These are phyloP conservation scores for Sympetrum striolatum DNA, from an alignment of 2,888 invertebrate genomes.

Conservation along the genomic window DNA sequence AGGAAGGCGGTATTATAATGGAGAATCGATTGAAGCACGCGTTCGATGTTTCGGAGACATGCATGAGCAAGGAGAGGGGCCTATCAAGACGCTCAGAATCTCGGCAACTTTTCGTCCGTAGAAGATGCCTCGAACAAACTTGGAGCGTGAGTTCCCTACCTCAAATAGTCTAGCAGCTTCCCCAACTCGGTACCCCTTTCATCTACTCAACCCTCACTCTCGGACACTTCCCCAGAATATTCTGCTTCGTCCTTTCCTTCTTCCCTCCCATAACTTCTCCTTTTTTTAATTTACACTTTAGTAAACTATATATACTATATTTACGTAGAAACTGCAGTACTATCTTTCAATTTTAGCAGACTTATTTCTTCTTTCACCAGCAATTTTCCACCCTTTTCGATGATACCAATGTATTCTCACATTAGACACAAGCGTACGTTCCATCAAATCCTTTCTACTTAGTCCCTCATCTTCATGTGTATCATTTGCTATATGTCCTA, in stretches of 20 bases:
- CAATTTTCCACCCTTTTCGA: too few species aligned
- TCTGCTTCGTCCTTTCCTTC: too few species aligned
- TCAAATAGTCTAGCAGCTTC: slow-evolving; percentile 20
- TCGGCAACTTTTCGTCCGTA: slow-evolving; percentile 16
- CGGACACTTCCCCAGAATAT: too few species aligned
- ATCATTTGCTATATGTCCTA: too few species aligned
- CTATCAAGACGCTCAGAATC: slow-evolving; percentile 13
- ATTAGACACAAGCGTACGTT: too few species aligned
- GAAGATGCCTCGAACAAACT: slow-evolving; percentile 27
- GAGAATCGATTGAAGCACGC: background rate
- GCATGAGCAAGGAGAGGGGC: background rate
- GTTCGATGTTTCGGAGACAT: background rate
- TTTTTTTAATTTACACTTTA: background rate
- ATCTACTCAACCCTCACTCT: background rate
- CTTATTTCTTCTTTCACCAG: background rate
- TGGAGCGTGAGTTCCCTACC: background rate
- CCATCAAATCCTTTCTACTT: background rate
- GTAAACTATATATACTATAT: too few species aligned
- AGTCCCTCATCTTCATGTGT: too few species aligned
- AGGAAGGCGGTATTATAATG: too few species aligned
- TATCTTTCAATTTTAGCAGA: too few species aligned
- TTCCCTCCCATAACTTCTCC: background rate
- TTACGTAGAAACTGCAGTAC: too few species aligned
- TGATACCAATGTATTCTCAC: too few species aligned
- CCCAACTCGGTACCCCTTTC: background rate